A percentile compares a stretch with the other conserved stretches of the same genome.
These are phyloP conservation scores for Holacanthella duospinosa DNA, from an alignment of 2,888 invertebrate species.

Conservation along the genomic window DNA sequence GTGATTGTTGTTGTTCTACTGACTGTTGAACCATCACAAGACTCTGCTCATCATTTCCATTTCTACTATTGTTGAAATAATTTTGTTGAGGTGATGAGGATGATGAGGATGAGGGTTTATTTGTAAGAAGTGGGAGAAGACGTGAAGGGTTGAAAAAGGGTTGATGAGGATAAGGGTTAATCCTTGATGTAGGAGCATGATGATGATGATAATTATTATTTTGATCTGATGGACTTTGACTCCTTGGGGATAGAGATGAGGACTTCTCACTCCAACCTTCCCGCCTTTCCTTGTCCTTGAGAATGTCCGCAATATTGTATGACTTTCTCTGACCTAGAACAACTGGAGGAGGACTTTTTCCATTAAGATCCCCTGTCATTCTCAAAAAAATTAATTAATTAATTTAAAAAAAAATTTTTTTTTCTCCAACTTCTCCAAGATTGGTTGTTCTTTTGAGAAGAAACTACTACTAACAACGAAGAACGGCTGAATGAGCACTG, in stretches of 20 bases:
- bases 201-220: background rate
- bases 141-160: background rate
- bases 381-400: too few species aligned
- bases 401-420: too few species aligned
- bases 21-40: background rate
- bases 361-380: background rate
- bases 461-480: background rate
- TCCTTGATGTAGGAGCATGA: background rate
- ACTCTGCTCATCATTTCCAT: background rate
- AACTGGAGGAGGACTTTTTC: background rate
- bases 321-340: background rate
- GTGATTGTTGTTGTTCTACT: background rate
- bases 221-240: background rate
- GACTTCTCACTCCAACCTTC: too few species aligned
- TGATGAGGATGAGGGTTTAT: background rate
- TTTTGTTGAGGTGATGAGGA: too few species aligned
- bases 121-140: background rate
- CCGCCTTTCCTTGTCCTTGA: too few species aligned
- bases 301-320: background rate
- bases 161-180: background rate
- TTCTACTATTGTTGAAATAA: background rate
- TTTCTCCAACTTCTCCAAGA: too few species aligned
- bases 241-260: background rate
- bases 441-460: background rate
- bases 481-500: background rate